Conservation (phyloP, 1,140 invertebrate genomes). For the Rhopalosiphum padi region DNA sequence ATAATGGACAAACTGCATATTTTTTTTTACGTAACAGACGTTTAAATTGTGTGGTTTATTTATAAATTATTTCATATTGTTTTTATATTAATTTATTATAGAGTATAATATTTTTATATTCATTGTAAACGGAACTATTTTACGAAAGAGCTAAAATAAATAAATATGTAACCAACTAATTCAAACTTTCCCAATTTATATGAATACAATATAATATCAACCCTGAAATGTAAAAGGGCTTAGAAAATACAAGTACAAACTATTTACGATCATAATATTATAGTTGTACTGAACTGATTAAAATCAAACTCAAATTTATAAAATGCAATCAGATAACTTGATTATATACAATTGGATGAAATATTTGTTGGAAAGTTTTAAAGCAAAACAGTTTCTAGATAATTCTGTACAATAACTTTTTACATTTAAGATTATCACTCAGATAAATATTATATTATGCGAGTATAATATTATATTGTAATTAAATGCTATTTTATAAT, state of each 20-base stretch:
- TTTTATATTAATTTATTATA: neutral
- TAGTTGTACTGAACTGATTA: neutral
- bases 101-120: neutral
- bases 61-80: neutral
- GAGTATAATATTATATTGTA: neutral
- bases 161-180: neutral
- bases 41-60: neutral
- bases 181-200: conserved; percentile 8
- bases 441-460: conserved; percentile 34
- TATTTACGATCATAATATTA: neutral
- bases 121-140: neutral
- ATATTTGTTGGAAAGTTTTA: conserved; percentile 14
- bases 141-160: neutral
- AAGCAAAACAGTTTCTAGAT: conserved; percentile 33
- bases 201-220: neutral
- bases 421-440: neutral
- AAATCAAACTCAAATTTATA: conserved; percentile 24
- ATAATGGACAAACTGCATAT: neutral
- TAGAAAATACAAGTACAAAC: neutral
- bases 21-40: neutral
- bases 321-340: neutral
- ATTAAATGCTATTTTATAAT: neutral
- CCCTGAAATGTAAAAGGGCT: neutral
- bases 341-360: neutral
- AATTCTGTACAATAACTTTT: neutral